Evolutionary conservation across 2,888 invertebrate genomes (phyloP), one percentile per base, ranked within the genome.

Genomic region (Andrena fulva): DNA sequence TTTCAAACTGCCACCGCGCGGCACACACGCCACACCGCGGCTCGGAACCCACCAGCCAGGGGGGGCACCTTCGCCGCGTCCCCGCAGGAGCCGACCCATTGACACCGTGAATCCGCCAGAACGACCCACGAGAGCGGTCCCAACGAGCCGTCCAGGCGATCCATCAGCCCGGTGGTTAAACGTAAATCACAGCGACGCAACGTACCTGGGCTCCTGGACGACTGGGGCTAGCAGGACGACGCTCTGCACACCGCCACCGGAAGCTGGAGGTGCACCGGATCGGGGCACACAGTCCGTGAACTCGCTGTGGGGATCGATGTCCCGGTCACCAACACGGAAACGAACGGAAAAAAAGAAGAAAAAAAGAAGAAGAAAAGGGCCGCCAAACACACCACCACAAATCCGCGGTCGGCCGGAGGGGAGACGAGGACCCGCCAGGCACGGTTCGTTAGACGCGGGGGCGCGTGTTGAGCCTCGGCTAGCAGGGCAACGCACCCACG

Each of bases 371-470:
- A 66, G 52, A n/a, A 35, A 67, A 42, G 42, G 42, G 42, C 42
- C 67, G 56, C 75, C 48, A 20, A 67, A 31, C 73, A 77, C 77
- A 73, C 72, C 50, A 50, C 66, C 62, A 73, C 77, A 67, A 33
- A 60, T 62, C 20, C 48, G 78, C 56, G 69, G 64, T 52, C 62
- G 52, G 20, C 54, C 20, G 31, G 60, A n/a, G 52, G 12, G 12
- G 16, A 16, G 42, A 42, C 12, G 12, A 33, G 33, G 63, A 63
- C 33, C 31, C 52, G 52, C 71, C 54, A 27, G 48, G 48, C 20
- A 27, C 42, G 29, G 48, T 48, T 16, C 16, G 6, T 12, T 24
- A 16, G 8, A 8, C 31, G 27, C 2, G 10, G n/a, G 29, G n/a
- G 2, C 24, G 31, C 56, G 35, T 42, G 42, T 42, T 42, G 42